Conservation (phyloP, 2,888 invertebrate species). For the Rhagonycha fulva region DNA sequence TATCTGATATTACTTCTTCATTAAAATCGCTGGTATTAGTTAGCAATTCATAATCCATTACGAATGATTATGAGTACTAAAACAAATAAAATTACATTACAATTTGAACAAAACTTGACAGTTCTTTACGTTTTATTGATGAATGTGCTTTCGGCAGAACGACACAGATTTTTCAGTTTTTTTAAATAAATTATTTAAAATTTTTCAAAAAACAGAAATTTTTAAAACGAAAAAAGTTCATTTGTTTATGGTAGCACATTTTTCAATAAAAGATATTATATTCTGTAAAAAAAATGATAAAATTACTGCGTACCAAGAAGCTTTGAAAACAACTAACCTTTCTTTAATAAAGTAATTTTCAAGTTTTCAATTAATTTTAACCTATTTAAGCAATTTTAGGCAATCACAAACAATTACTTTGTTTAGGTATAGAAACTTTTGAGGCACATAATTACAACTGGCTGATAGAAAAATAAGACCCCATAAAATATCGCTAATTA, state of each 20-base stretch:
- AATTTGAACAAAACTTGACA: background rate
- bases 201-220: background rate
- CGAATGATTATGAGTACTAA: no score
- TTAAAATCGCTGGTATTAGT: background rate
- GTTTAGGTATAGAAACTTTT: background rate
- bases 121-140: background rate
- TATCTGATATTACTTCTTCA: background rate
- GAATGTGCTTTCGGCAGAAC: background rate
- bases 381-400: background rate
- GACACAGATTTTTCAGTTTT: background rate
- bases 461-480: background rate
- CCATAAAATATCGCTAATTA: background rate
- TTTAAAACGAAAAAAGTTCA: background rate
- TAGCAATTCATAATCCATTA: conserved; percentile 4
- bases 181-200: background rate
- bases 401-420: background rate
- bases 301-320: background rate
- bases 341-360: background rate
- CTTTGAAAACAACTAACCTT: background rate
- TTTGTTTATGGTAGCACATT: no score
- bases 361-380: background rate
- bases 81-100: background rate
- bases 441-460: background rate
- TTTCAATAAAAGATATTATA: background rate
- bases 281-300: background rate